These are phyloP conservation scores for Dorcus hopei DNA, from an alignment of 2,888 invertebrate genomes.

Conservation along the genomic window DNA sequence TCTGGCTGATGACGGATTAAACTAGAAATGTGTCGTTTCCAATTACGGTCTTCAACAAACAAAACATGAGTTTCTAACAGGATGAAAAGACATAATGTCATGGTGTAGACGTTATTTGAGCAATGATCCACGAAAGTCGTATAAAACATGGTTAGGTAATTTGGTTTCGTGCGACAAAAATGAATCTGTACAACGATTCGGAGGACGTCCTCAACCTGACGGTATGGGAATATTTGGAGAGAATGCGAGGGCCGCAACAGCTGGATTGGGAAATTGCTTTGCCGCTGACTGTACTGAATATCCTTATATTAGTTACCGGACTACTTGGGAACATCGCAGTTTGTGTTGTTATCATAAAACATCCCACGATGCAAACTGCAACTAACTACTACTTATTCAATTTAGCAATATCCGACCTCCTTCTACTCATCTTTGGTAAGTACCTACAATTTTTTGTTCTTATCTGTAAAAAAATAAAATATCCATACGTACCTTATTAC, in stretches of 20 bases:
- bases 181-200: neutral
- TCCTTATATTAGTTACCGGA: constrained; percentile 78
- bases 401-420: constrained; percentile 81
- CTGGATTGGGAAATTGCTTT: constrained; percentile 41
- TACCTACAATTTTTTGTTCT: constrained; percentile 30
- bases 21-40: no score
- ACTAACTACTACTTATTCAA: constrained; percentile 92
- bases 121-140: no score
- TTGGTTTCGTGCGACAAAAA: neutral
- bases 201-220: neutral
- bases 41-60: no score
- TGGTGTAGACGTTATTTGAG: no score
- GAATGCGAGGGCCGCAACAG: constrained; percentile 29
- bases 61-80: no score
- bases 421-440: constrained; percentile 78
- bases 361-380: constrained; percentile 81
- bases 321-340: constrained; percentile 81
- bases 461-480: neutral
- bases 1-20: no score
- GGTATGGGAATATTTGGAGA: neutral
- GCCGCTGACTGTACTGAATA: constrained; percentile 67
- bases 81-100: no score
- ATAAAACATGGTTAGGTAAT: no score
- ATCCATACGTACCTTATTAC: neutral
- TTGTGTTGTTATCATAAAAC: constrained; percentile 78